Evolutionary conservation across 2,113 vertebrate species (phyloP).

Genomic region (Prunella himalayana): DNA sequence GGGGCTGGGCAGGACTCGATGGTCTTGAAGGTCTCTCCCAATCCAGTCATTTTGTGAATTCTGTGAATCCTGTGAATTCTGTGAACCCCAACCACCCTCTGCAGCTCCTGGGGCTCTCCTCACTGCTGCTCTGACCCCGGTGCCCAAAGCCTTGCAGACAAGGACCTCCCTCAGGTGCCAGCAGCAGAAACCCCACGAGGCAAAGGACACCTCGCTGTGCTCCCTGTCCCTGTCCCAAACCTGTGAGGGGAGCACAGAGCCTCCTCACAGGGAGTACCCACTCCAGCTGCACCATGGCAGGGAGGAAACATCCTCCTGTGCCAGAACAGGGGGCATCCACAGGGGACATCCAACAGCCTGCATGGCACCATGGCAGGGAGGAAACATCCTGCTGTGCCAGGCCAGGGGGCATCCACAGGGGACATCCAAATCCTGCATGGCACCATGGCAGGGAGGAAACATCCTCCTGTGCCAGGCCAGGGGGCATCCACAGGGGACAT

Average conservation of each 20-base stretch:
- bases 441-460: too few species aligned
- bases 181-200: not conserved
- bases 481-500: too few species aligned
- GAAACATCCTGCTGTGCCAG: too few species aligned
- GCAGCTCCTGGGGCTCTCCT: not conserved
- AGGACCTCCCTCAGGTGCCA: not conserved
- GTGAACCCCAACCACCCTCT: not conserved
- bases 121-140: not conserved
- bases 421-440: too few species aligned
- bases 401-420: too few species aligned
- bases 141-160: not conserved
- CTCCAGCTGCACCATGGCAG: not conserved
- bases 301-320: not conserved
- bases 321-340: not conserved
- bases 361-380: too few species aligned
- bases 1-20: too few species aligned
- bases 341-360: too few species aligned
- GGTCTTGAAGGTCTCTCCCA: too few species aligned
- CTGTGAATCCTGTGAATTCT: too few species aligned
- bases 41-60: too few species aligned
- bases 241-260: not conserved
- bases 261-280: not conserved
- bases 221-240: not conserved
- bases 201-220: not conserved
- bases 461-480: too few species aligned